Evolutionary conservation across 2,113 vertebrate species (phyloP).

Genomic region (Alethe castanea): DNA sequence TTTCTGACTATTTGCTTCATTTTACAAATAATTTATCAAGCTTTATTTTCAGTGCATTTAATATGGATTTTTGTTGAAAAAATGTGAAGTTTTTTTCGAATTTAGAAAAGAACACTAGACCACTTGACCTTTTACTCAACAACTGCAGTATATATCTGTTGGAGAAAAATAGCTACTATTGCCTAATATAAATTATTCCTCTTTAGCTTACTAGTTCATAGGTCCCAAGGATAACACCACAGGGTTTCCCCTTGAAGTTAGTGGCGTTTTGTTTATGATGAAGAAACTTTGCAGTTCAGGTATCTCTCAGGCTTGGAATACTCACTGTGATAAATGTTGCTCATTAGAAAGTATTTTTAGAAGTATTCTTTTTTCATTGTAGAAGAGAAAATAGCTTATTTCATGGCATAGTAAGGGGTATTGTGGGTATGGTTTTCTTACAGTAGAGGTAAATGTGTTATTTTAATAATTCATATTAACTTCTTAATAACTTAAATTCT

Average conservation of each 20-base stretch:
- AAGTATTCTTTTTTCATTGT: neutral
- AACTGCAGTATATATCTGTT: neutral
- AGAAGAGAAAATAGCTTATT: neutral
- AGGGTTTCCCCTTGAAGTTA: neutral
- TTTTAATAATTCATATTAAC: neutral
- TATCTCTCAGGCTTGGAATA: neutral
- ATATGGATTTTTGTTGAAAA: neutral
- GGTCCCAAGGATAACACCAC: neutral
- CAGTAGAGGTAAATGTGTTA: neutral
- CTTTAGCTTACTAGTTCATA: neutral
- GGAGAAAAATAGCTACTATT: neutral
- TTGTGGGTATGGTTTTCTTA: neutral
- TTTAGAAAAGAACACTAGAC: neutral
- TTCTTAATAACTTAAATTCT: neutral
- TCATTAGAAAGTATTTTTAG: neutral
- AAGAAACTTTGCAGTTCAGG: neutral
- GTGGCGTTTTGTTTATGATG: neutral
- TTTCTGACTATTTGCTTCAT: neutral
- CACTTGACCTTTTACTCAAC: neutral
- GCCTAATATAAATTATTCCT: neutral
- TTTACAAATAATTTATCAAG: neutral
- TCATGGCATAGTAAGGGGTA: rapidly evolving
- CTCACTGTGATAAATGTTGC: neutral
- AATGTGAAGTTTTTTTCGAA: neutral
- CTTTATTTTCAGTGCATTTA: neutral